Evolutionary conservation across 2,888 invertebrate species (phyloP).

Genomic region (Drosophila hamatofila): DNA sequence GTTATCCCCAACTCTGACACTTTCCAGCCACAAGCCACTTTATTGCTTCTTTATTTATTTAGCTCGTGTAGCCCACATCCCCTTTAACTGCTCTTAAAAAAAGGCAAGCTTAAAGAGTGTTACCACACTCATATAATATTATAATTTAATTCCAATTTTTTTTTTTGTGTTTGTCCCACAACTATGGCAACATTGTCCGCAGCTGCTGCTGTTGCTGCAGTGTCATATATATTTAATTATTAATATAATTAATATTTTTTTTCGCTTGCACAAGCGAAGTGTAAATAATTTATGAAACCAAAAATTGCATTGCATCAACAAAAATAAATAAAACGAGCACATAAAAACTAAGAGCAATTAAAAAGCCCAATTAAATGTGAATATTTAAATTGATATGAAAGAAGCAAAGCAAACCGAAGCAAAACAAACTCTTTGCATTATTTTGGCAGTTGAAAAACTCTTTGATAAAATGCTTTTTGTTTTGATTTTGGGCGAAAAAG

Average conservation of each 20-base stretch:
- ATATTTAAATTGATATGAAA: constrained; percentile 8
- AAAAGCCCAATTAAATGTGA: constrained; percentile 28
- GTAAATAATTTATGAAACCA: constrained; percentile 48
- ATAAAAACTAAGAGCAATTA: constrained; percentile 29
- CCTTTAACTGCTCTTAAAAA: not conserved
- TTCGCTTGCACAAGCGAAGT: constrained; percentile 12
- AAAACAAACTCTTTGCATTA: not conserved
- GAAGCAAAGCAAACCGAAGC: not conserved
- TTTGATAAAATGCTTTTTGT: constrained; percentile 26
- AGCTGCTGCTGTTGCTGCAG: not conserved
- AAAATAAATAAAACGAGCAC: not conserved
- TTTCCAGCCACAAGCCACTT: not conserved
- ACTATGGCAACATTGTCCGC: constrained; percentile 12
- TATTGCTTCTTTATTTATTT: not conserved
- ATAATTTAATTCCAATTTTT: constrained; percentile 9
- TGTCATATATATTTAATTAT: constrained; percentile 45
- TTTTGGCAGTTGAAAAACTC: constrained; percentile 4
- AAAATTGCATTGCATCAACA: constrained; percentile 16
- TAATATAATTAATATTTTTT: constrained; percentile 25
- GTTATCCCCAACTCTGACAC: not conserved
- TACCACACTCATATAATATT: constrained; percentile 10
- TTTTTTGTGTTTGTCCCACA: not conserved
- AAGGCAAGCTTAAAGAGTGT: not conserved
- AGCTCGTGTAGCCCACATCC: not conserved
- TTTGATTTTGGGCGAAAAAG: constrained; percentile 1